phyloP scores from a whole-genome alignment of 2,113 vertebrate genomes.

The Psittacula cyanocephala region DNA sequence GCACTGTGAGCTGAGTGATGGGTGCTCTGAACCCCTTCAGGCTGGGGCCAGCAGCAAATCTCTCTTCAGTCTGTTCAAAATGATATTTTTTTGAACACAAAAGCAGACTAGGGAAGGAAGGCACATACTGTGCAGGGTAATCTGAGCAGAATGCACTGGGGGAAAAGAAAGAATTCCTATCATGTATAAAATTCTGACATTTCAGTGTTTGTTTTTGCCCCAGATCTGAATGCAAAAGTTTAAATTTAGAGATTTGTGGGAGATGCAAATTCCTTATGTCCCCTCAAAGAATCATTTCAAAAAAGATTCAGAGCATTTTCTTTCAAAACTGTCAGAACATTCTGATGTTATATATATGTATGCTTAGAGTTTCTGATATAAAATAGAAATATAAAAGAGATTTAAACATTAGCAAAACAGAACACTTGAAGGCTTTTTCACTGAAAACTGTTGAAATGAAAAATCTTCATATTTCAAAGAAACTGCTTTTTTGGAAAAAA shows the following conservation, averaged over 20 bases:
- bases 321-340: conserved; percentile 30
- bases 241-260: conserved; percentile 53
- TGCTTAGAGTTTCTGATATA: neutral
- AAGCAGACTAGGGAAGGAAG: neutral
- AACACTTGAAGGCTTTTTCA: neutral
- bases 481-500: neutral
- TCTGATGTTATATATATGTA: neutral
- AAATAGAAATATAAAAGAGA: conserved; percentile 18
- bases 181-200: conserved; percentile 30
- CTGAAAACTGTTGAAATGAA: neutral
- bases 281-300: conserved; percentile 6
- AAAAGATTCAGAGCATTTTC: conserved; percentile 5
- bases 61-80: neutral
- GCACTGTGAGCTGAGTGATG: neutral
- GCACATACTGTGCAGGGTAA: neutral
- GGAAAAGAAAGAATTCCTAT: neutral
- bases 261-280: conserved; percentile 43
- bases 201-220: conserved; percentile 27
- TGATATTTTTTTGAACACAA: conserved; percentile 1
- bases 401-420: conserved; percentile 24
- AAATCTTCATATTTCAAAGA: neutral
- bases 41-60: neutral
- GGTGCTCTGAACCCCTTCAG: conserved; percentile 3
- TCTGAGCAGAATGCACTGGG: neutral
- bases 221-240: conserved; percentile 29